Evolutionary conservation across 2,113 vertebrate species (phyloP).

Genomic region (Cochlearius cochlearius): DNA sequence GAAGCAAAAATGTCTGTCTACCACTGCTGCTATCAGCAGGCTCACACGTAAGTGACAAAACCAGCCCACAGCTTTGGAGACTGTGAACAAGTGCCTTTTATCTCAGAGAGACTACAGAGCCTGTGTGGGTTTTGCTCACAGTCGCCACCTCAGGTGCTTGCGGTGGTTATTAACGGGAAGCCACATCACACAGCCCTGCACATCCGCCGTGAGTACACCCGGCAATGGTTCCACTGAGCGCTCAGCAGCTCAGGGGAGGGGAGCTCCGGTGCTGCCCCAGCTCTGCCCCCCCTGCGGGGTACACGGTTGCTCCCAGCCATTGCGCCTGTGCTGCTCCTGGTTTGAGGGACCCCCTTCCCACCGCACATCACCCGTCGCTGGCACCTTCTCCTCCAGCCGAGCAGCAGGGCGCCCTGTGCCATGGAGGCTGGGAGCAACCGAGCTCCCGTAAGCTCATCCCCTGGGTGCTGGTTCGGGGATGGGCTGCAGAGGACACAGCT

Average conservation of each 20-base stretch:
- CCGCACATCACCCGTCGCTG: not conserved
- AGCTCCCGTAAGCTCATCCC: not conserved
- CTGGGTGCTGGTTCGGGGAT: not conserved
- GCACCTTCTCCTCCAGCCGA: not conserved
- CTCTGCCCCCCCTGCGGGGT: fast-evolving
- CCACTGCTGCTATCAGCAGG: not conserved
- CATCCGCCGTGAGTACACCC: not conserved
- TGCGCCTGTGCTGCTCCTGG: not conserved
- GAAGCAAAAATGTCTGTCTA: not conserved
- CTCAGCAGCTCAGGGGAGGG: not conserved
- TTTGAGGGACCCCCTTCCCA: not conserved
- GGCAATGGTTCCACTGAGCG: fast-evolving
- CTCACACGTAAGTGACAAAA: not conserved
- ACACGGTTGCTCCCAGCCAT: fast-evolving
- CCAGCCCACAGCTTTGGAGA: not conserved
- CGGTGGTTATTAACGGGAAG: not conserved
- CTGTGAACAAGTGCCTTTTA: not conserved
- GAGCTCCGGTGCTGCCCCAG: not conserved
- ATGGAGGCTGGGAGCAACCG: fast-evolving
- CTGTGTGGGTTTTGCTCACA: not conserved
- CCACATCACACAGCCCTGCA: not conserved
- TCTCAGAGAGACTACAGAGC: not conserved
- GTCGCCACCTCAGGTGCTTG: not conserved
- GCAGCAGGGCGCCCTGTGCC: not conserved
- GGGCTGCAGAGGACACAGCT: not conserved